Base-by-base conservation (phyloP, 2,888 invertebrate genomes). In the Drosophila niveifrons region DNA sequence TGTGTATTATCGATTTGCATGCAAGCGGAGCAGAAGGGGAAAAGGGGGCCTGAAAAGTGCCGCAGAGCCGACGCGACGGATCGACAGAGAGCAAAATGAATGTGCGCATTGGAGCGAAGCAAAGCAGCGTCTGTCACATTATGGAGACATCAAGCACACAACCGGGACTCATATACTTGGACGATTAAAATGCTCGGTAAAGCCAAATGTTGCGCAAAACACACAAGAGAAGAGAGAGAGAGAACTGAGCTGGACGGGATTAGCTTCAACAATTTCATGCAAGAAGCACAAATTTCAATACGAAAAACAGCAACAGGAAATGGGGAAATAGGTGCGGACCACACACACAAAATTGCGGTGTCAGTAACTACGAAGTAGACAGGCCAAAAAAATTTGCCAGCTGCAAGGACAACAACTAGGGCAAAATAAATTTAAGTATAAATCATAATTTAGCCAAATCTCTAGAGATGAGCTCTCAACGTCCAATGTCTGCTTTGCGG, bases 391-490 rank as follows among this genome's bases (percentile, higher is more conserved):
- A 61, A n/a, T n/a, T 75, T 67, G 61, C 46, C 58, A 58, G 66
- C 50, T 51, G 29, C 57, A 44, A 7, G 17, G 18, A 10, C 44
- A 56, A 11, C 31, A 46, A 46, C 13, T 56, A 23, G 46, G 57
- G 61, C 55, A 72, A 73, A 70, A 75, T 70, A 74, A 76, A 85
- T 74, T 73, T 65, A 74, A 63, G 72, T 81, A 85, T 88, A 85
- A 85, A 85, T 85, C 88, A 85, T 88, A 85, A 85, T 88, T 88
- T 85, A 83, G 88, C 72, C 79, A 83, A 88, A 81, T 85, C 85
- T 85, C 85, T 68, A 58, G 85, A 83, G 85, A 85, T 85, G 86
- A 88, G 86, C 86, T 81, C 79, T 82, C 85, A 79, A 74, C 81
- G 70, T 75, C 55, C 63, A 50, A 69, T 64, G 64, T 50, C 46